Evolutionary conservation across 2,888 invertebrate genomes (phyloP).

Genomic region (Lamproptera curius): DNA sequence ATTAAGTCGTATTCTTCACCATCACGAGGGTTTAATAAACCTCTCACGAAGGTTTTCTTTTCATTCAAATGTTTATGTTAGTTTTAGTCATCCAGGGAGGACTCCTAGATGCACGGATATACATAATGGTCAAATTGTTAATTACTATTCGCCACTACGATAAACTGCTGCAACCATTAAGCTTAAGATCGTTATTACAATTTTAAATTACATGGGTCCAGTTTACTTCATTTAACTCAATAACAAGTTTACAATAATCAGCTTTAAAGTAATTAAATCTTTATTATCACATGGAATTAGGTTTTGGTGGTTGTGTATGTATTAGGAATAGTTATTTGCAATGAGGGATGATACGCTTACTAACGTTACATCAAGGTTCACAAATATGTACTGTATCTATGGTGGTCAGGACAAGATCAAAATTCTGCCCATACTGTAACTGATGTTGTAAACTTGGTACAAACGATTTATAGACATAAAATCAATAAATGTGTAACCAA

Average conservation of each 20-base stretch:
- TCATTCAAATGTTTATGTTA: neutral
- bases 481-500: constrained; percentile 23
- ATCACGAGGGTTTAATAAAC: neutral
- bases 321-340: constrained; percentile 13
- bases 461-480: constrained; percentile 22
- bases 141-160: constrained; percentile 3
- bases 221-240: constrained; percentile 6
- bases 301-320: neutral
- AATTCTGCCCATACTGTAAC: constrained; percentile 17
- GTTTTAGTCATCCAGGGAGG: constrained; percentile 13
- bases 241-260: constrained; percentile 18
- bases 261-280: constrained; percentile 22
- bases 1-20: constrained; percentile 1
- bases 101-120: neutral
- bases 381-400: neutral
- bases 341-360: constrained; percentile 23
- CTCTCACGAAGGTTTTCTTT: neutral
- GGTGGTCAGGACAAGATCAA: constrained; percentile 22
- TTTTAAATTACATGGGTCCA: constrained; percentile 2
- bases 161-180: constrained; percentile 14
- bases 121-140: constrained; percentile 11
- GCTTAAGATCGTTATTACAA: constrained; percentile 6
- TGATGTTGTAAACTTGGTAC: constrained; percentile 21
- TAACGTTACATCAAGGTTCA: constrained; percentile 10
- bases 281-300: too few relatives aligned